Evolutionary conservation across 2,797 vertebrate genomes (phyloP).

Genomic region (Selene dorsalis): DNA sequence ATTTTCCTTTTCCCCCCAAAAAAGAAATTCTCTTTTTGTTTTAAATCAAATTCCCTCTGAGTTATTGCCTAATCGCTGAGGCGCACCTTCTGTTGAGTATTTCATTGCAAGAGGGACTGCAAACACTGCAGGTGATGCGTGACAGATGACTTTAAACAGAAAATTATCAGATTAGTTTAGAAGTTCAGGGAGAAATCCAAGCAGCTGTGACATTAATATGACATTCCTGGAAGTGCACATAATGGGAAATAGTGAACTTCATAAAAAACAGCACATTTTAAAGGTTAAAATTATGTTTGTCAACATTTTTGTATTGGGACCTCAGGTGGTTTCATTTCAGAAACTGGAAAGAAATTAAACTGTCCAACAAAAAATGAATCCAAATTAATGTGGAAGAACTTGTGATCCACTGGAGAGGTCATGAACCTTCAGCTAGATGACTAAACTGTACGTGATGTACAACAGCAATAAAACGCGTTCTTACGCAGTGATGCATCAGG

Average conservation of each 20-base stretch:
- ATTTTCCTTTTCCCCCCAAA: background rate
- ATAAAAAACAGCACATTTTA: background rate
- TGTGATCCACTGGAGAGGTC: no score
- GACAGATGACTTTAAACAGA: background rate
- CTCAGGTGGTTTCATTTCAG: slow-evolving; percentile 1
- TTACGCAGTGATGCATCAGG: background rate
- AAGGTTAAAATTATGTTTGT: background rate
- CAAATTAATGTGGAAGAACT: no score
- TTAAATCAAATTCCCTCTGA: background rate
- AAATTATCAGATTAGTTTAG: background rate
- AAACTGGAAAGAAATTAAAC: background rate
- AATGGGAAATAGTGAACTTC: no score
- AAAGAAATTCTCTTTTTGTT: slow-evolving; percentile 22
- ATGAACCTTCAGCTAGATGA: background rate
- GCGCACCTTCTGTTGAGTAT: background rate
- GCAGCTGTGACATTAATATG: background rate
- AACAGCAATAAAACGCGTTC: background rate
- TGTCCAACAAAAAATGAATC: background rate
- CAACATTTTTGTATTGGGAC: no score
- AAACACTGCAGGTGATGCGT: background rate
- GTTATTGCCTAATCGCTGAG: background rate
- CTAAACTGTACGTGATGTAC: background rate
- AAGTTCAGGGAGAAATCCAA: background rate
- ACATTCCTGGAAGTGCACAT: no score
- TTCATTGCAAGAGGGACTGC: background rate